Percentiles rank a stretch among this genome's conserved stretches.
Evolutionary conservation across 2,113 vertebrate species (phyloP).

Genomic region (Hiodon alosoides): DNA sequence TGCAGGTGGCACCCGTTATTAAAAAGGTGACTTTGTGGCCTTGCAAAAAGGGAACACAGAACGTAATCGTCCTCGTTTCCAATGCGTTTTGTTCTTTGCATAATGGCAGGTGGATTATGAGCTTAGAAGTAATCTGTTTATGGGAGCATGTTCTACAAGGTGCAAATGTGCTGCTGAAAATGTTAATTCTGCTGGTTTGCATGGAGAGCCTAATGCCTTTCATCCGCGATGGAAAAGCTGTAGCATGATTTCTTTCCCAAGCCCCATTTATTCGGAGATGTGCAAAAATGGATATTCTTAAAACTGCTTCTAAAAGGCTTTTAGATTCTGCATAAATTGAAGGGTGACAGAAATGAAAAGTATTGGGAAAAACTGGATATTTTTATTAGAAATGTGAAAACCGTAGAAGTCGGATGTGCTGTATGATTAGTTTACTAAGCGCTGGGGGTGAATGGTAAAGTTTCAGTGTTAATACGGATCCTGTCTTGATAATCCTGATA

Average conservation of each 20-base stretch:
- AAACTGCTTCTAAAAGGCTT: neutral
- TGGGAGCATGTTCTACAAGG: neutral
- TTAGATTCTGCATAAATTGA: neutral
- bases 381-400: too few relatives aligned
- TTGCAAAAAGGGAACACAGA: too few relatives aligned
- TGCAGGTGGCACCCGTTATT: too few relatives aligned
- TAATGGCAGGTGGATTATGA: neutral
- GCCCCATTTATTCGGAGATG: neutral
- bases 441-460: too few relatives aligned
- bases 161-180: neutral
- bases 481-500: too few relatives aligned
- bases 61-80: neutral
- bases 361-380: too few relatives aligned
- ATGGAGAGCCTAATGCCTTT: neutral
- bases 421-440: too few relatives aligned
- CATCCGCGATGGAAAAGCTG: neutral
- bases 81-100: neutral
- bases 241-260: neutral
- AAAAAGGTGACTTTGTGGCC: too few relatives aligned
- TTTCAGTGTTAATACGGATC: too few relatives aligned
- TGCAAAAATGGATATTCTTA: neutral
- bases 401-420: too few relatives aligned
- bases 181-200: neutral
- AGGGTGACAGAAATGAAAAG: neutral
- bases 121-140: neutral